Evolutionary conservation across 2,888 invertebrate genomes (phyloP).

Genomic region (Xanthia icteritia): DNA sequence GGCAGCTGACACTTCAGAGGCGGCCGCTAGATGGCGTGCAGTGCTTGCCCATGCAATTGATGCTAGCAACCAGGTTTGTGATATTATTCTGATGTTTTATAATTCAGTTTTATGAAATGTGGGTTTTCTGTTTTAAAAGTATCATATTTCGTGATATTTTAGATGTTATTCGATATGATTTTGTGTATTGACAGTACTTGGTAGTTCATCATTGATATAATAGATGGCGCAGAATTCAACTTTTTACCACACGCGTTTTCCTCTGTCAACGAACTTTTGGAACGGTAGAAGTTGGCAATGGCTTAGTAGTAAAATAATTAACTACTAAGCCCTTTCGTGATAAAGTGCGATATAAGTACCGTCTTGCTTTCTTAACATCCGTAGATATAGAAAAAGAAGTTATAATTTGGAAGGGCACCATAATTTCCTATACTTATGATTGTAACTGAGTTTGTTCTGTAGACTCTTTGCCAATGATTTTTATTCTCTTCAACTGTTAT

Average conservation of each 20-base stretch:
- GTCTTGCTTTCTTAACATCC: conserved; percentile 28
- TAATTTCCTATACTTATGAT: too few species aligned
- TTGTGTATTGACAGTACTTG: not conserved
- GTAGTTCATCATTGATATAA: conserved; percentile 4
- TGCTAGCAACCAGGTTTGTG: conserved; percentile 92
- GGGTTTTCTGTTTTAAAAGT: not conserved
- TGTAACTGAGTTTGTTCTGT: not conserved
- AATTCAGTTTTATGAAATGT: not conserved
- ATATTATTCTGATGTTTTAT: not conserved
- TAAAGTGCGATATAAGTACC: conserved; percentile 32
- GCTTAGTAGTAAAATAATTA: too few species aligned
- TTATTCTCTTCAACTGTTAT: not conserved
- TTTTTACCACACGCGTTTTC: not conserved
- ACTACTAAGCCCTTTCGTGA: conserved; percentile 38
- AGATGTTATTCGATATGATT: too few species aligned
- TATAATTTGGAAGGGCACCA: not conserved
- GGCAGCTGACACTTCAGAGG: conserved; percentile 94
- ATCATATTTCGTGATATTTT: not conserved
- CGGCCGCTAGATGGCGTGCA: conserved; percentile 94
- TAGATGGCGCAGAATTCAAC: conserved; percentile 54
- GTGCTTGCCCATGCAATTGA: conserved; percentile 94
- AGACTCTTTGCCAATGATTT: not conserved
- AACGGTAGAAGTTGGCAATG: conserved; percentile 29
- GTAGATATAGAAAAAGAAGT: not conserved
- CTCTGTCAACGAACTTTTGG: conserved; percentile 44